Evolutionary conservation across 2,888 invertebrate genomes (phyloP), one percentile per base, ranked within the genome.

Genomic region (Drosophila nr. medialis): DNA sequence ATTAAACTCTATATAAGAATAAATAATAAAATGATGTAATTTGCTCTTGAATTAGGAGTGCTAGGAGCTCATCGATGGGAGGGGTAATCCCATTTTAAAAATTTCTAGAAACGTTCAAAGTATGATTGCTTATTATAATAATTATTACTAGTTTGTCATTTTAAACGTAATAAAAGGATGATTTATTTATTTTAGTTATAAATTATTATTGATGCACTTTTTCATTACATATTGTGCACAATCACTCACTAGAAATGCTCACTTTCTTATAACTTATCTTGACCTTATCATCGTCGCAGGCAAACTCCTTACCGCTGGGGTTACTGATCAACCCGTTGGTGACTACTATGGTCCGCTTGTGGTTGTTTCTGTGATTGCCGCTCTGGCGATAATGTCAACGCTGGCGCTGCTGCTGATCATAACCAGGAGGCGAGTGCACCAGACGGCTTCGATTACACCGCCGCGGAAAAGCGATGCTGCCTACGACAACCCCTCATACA

Each of bases 401-500:
- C 93, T 97, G 54, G 95, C 97, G 61, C 93, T 98, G 58, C 94
- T 97, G 54, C 94, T 98, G 82, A 96, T 98, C 80, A 94, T 98
- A 45, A 95, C 98, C 89, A 94, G 96, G 86, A 94, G 97, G 88
- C 95, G 94, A 77, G 94, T 94, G 65, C 95, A 95, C 89, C 95
- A 95, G 91, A 96, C 96, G 92, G 95, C 96, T 90, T 96, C 97
- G 75, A 97, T 97, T 91, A 97, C 97, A 81, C 95, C 97, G 55
- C 95, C 95, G 18, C 93, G 97, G 78, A 97, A 97, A 91, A 96
- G 95, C 81, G 97, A 97, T 59, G 96, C 97, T n/a, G 97, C 97
- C 51, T 98, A 98, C 91, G 98, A 98, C 93, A 98, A 98, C 94
- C 98, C 98, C 53, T 97, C 97, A 89, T 98, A 98, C 94, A 98